phyloP scores from a whole-genome alignment of 1,140 invertebrate species.

The Drosophila serrata region DNA sequence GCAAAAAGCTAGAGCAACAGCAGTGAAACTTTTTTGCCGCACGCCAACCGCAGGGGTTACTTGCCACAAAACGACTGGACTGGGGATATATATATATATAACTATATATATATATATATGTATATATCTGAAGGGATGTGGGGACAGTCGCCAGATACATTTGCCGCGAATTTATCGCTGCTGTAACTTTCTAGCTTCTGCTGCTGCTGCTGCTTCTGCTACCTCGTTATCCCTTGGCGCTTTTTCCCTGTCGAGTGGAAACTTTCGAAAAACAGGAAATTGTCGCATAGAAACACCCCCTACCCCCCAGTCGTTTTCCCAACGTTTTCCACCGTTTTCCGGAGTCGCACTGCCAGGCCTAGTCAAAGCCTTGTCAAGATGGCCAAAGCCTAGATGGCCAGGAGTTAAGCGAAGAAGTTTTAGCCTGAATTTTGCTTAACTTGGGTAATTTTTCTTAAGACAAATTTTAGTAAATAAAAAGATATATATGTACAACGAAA shows the following conservation, averaged over 20 bases:
- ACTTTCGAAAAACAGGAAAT: constrained; percentile 67
- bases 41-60: constrained; percentile 63
- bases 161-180: constrained; percentile 80
- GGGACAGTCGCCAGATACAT: constrained; percentile 74
- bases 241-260: constrained; percentile 34
- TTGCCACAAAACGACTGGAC: not conserved
- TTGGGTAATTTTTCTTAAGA: not conserved
- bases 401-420: not conserved
- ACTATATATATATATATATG: not conserved
- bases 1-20: constrained; percentile 60
- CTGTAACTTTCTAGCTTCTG: constrained; percentile 67
- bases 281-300: constrained; percentile 63
- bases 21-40: constrained; percentile 57
- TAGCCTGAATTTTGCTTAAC: too few species aligned
- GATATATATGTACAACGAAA: not conserved
- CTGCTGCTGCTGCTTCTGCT: constrained; percentile 42
- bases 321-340: constrained; percentile 1
- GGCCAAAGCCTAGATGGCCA: constrained; percentile 5
- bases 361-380: constrained; percentile 12
- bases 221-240: constrained; percentile 15
- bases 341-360: not conserved
- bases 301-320: not conserved
- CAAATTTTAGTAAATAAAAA: not conserved
- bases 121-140: not conserved
- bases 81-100: not conserved